Evolutionary conservation across 2,113 vertebrate genomes (phyloP), one percentile per base, ranked within the genome.

Genomic region (Macaca nemestrina): DNA sequence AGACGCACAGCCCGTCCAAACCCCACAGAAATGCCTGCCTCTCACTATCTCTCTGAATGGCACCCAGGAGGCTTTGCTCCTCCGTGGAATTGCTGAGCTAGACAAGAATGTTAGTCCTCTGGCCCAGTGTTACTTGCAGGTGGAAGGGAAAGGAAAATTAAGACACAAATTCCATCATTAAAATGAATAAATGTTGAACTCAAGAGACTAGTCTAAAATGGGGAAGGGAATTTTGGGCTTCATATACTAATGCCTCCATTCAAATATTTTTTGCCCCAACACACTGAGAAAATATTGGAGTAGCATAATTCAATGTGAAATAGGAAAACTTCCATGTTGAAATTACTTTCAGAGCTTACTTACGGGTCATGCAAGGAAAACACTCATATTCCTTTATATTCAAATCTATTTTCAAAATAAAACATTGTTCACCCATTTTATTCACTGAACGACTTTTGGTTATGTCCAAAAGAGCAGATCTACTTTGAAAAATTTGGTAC

Each of bases 111-210:
- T 88, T 35, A 43, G 57, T 68, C 83, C 76, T 57, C 68, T 95
- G 87, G 88, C 97, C 35, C 76, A 70, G 40, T 80, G 81, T 81
- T 72, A 57, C 70, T 92, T 67, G 92, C 78, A 97, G 97, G 89
- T 97, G 97, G 96, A 81, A 98, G 70, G 72, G 84, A 96, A 93
- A 90, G 90, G 81, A 84, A 97, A 97, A 96, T 90, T 75, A 96
- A 97, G 88, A 97, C 43, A 59, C 76, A 93, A 89, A 98, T 97
- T 97, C 90, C 95, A 80, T 32, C 88, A 81, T n/a, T 84, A 88
- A 85, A 88, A 85, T 52, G 92, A 94, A 79, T 95, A 95, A 97
- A 88, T 76, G 72, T 57, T 95, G 72, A 81, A 8, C 87, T 61
- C 83, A 82, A 13, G 83, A 97, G 96, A 92, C 40, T 6, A 79